Evolutionary conservation across 2,113 vertebrate species (phyloP).

Genomic region (Neodontobutis hainanensis): DNA sequence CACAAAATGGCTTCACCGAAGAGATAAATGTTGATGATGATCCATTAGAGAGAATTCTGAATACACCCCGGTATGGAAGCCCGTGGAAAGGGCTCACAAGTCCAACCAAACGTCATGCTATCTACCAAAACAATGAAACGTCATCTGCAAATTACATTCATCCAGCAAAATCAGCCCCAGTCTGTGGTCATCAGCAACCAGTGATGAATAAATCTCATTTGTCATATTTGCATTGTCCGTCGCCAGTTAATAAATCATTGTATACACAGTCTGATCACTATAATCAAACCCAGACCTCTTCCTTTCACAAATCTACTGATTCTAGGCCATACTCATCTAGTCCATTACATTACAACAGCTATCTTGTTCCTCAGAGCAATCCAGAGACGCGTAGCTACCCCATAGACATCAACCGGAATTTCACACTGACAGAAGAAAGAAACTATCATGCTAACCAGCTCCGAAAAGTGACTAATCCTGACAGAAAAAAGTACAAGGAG

Average conservation of each 20-base stretch:
- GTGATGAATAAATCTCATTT: constrained; percentile 18
- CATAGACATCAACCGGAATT: constrained; percentile 37
- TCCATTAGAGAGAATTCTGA: constrained; percentile 71
- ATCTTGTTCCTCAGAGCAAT: constrained; percentile 27
- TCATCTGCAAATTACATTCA: constrained; percentile 36
- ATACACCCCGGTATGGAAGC: constrained; percentile 23
- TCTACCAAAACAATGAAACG: constrained; percentile 66
- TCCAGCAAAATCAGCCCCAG: constrained; percentile 34
- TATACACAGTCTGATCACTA: constrained; percentile 35
- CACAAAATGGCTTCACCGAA: constrained; percentile 81
- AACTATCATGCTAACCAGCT: constrained; percentile 37
- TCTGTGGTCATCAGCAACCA: constrained; percentile 30
- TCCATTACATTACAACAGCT: constrained; percentile 50
- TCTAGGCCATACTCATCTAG: constrained; percentile 27
- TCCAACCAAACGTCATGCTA: constrained; percentile 61
- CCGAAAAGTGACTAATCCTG: constrained; percentile 33
- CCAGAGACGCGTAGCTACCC: constrained; percentile 24
- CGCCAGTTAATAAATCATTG: constrained; percentile 27
- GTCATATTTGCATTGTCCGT: constrained; percentile 33
- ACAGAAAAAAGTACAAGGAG: constrained; percentile 20
- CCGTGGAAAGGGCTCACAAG: constrained; percentile 46
- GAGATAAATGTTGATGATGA: constrained; percentile 83
- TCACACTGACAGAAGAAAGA: constrained; percentile 31
- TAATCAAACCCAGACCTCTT: constrained; percentile 47
- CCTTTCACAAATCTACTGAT: constrained; percentile 29